A percentile compares a stretch with the other conserved stretches of the same genome.
These are phyloP conservation scores for Sycobia sp. DNA, from an alignment of 1,140 invertebrate species.

Conservation along the genomic window DNA sequence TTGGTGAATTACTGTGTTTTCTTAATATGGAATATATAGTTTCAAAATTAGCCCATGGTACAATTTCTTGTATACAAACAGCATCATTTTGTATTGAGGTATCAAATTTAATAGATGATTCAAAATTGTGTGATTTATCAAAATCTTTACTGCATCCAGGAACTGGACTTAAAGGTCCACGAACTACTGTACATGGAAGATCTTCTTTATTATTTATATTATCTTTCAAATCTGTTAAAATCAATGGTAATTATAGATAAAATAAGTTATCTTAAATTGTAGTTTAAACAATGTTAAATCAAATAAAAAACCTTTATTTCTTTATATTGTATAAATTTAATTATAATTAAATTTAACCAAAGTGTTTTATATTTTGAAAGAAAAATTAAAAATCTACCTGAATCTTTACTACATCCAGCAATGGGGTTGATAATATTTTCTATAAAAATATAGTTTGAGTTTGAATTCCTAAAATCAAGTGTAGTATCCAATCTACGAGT, in stretches of 20 bases:
- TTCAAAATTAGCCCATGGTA: conserved; percentile 23
- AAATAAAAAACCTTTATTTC: too few relatives aligned
- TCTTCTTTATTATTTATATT: neutral
- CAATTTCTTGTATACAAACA: conserved; percentile 31
- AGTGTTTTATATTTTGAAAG: neutral
- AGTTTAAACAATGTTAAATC: neutral
- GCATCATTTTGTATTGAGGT: conserved; percentile 32
- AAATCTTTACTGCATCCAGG: conserved; percentile 44
- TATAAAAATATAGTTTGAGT: neutral
- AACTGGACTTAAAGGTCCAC: conserved; percentile 24
- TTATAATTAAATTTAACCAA: neutral
- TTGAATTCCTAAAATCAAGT: neutral
- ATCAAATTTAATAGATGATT: neutral
- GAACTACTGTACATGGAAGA: neutral
- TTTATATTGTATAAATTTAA: neutral
- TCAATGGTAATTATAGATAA: too few relatives aligned
- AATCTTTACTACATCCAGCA: conserved; percentile 43
- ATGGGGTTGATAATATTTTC: conserved; percentile 2
- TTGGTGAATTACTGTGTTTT: conserved; percentile 28
- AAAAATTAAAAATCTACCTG: conserved; percentile 8
- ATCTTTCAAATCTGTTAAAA: neutral
- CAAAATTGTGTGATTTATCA: conserved; percentile 8
- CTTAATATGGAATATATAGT: conserved; percentile 28
- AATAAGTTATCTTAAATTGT: too few relatives aligned
- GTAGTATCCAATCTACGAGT: neutral